A percentile compares a stretch with the other conserved stretches of the same genome.
phyloP scores from a whole-genome alignment of 1,140 invertebrate genomes.

The Hestina assimilis region DNA sequence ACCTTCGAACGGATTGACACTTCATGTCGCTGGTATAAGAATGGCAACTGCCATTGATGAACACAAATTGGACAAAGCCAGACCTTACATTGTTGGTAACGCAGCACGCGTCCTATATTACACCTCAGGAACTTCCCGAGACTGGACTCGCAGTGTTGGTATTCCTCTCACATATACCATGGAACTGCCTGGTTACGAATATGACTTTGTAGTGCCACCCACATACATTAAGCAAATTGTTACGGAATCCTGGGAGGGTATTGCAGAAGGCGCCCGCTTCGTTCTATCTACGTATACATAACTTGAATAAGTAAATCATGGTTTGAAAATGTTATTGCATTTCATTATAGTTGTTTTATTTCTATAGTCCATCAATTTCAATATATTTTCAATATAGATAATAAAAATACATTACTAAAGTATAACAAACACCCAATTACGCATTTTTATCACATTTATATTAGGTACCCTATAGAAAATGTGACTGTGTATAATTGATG shows the following conservation, averaged over 20 bases:
- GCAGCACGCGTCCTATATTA: conserved; percentile 80
- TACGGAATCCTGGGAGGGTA: conserved; percentile 87
- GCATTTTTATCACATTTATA: too few relatives aligned
- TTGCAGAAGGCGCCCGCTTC: conserved; percentile 67
- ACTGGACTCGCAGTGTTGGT: conserved; percentile 81
- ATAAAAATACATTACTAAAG: not conserved
- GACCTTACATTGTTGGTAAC: conserved; percentile 80
- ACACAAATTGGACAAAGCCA: conserved; percentile 49
- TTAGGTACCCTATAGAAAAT: too few relatives aligned
- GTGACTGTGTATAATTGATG: too few relatives aligned
- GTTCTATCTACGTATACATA: conserved; percentile 33
- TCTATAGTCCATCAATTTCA: too few relatives aligned
- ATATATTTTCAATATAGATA: too few relatives aligned
- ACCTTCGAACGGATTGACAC: conserved; percentile 47
- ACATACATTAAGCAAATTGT: conserved; percentile 80
- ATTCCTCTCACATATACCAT: conserved; percentile 84
- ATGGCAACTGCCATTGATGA: conserved; percentile 72
- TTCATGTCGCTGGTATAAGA: conserved; percentile 53
- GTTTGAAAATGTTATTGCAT: too few relatives aligned
- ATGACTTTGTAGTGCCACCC: conserved; percentile 81
- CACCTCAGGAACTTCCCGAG: conserved; percentile 80
- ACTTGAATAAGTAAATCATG: not conserved
- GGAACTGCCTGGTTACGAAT: conserved; percentile 82
- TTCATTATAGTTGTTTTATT: too few relatives aligned
- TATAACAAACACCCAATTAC: too few relatives aligned